Conservation (phyloP, 2,797 vertebrate genomes). For the Squalus acanthias region DNA sequence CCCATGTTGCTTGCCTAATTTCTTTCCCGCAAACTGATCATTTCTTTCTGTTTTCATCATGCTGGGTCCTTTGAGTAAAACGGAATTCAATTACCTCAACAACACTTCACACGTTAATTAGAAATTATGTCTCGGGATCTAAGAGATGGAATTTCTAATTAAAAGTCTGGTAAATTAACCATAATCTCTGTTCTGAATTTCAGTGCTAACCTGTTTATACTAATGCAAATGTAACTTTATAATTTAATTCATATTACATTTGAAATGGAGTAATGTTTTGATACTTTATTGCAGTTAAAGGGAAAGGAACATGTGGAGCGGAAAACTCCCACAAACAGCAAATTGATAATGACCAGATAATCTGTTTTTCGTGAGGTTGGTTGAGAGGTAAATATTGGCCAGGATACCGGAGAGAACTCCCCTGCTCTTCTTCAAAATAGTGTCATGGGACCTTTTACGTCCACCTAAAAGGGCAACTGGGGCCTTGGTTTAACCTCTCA, state of each 20-base stretch:
- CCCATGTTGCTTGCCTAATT: background rate
- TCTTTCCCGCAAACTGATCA: background rate
- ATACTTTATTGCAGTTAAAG: background rate
- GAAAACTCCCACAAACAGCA: background rate
- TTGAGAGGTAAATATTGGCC: no score
- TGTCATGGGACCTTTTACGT: background rate
- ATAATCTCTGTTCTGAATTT: constrained; percentile 2
- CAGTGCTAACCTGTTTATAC: constrained; percentile 1
- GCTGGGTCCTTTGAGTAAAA: background rate
- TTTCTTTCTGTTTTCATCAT: background rate
- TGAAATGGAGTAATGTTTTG: background rate
- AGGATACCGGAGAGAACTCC: background rate
- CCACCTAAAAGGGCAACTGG: no score
- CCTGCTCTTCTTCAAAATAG: background rate
- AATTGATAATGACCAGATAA: background rate
- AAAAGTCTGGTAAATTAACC: constrained; percentile 30
- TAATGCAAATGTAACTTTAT: background rate
- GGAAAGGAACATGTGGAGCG: background rate
- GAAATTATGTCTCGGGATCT: constrained; percentile 28
- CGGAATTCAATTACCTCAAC: constrained; percentile 7
- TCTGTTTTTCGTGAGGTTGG: background rate
- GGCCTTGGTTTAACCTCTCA: background rate
- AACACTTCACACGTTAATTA: background rate
- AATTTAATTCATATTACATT: background rate
- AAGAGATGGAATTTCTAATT: constrained; percentile 28